These are phyloP conservation scores for Rhinoraja longicauda DNA, from an alignment of 2,797 vertebrate genomes.

Conservation along the genomic window DNA sequence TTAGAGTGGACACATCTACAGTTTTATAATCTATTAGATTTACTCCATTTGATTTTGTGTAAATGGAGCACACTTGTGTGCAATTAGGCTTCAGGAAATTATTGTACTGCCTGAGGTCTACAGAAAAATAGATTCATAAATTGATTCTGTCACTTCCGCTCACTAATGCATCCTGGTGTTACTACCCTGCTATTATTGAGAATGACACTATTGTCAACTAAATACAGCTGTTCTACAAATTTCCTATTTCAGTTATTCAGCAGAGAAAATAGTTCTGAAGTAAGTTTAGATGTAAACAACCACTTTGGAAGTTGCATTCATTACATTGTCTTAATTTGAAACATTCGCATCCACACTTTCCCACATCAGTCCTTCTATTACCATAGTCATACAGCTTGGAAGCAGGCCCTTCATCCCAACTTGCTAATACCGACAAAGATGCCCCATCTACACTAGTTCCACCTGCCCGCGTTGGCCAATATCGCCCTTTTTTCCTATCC, in stretches of 20 bases:
- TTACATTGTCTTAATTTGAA: not conserved
- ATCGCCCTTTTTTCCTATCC: too few species aligned
- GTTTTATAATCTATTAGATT: not conserved
- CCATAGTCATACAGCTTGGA: too few species aligned
- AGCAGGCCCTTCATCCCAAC: too few species aligned
- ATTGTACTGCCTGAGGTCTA: not conserved
- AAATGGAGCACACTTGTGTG: not conserved
- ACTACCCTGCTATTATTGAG: not conserved
- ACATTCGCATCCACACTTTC: not conserved
- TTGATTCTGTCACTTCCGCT: constrained; percentile 11
- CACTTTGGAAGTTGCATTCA: not conserved
- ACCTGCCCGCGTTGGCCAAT: too few species aligned
- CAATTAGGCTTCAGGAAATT: constrained; percentile 4
- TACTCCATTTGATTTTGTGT: not conserved
- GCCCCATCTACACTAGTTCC: too few species aligned
- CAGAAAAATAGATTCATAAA: not conserved
- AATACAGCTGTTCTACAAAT: not conserved
- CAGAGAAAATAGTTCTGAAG: not conserved
- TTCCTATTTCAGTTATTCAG: constrained; percentile 8
- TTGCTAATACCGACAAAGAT: too few species aligned
- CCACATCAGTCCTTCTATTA: not conserved
- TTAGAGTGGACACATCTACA: not conserved
- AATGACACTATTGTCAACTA: constrained; percentile 16
- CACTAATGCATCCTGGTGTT: constrained; percentile 1
- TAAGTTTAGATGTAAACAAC: not conserved